Evolutionary conservation across 2,113 vertebrate genomes (phyloP), one percentile per base, ranked within the genome.

Genomic region (Gallinago paraguaiae): DNA sequence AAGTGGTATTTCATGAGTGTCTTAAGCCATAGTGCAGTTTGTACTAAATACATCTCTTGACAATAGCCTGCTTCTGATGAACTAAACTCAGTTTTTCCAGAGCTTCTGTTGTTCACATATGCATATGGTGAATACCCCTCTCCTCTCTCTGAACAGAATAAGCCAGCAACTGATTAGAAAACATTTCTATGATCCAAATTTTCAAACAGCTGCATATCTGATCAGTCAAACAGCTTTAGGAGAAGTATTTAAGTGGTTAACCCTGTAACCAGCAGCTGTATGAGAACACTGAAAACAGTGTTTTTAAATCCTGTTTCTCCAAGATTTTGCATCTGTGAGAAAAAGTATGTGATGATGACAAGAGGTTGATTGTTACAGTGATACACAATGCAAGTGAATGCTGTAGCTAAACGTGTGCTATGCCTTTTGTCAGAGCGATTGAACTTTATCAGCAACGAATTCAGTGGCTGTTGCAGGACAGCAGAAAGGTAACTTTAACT

Each of bases 401-500:
- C 20, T 8, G 14, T 61, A 25, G 59, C 59, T 61, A 37, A 61
- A 61, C 7, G 4, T 35, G 7, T 37, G 35, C 23, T 61, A 11
- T 61, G 35, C 59, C 16, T 27, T 61, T 37, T 61, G 59, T 61
- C 59, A 61, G 59, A 27, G 59, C 11, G 15, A 61, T 61, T 61
- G 59, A 61, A 37, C 59, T 61, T 46, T 98, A 98, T 54, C 97
- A 98, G 45, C 95, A 96, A 60, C 97, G 98, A 90, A 93, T 98
- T 51, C 96, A 61, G 83, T 99, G 98, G 98, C 97, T 99, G 14
- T 93, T 96, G 90, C 97, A 98, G 74, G 95, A 97, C 94, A 98
- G 98, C 97, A 98, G 95, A 88, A 98, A 98, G 98, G 98, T 99
- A 98, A 97, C 45, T 50, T 68, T 22, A 65, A 81, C 33, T 90